These are phyloP conservation scores for Lophius americanus DNA, from an alignment of 2,797 vertebrate species.

Conservation along the genomic window DNA sequence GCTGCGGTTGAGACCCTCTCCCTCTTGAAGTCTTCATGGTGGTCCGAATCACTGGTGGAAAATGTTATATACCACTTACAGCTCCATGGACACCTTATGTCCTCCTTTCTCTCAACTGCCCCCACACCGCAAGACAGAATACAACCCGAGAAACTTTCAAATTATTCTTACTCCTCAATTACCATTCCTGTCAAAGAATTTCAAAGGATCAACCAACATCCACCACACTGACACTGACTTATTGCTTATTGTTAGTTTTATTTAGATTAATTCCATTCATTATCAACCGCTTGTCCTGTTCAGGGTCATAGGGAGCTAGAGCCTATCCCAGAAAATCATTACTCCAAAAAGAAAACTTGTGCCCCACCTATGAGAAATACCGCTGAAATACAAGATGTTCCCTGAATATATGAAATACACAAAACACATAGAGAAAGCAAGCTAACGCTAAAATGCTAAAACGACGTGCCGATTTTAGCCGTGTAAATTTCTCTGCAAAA, in stretches of 20 bases:
- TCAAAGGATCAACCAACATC: neutral
- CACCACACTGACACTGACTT: neutral
- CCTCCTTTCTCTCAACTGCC: conserved; percentile 23
- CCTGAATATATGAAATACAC: too few species aligned
- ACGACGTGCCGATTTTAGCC: too few species aligned
- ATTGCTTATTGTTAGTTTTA: neutral
- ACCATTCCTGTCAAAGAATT: neutral
- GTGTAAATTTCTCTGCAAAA: too few species aligned
- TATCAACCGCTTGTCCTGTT: too few species aligned
- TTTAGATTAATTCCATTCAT: neutral
- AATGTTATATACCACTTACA: conserved; percentile 71
- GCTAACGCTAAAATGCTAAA: too few species aligned
- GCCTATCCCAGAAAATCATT: too few species aligned
- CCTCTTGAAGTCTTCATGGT: conserved; percentile 54
- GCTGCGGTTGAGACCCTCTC: conserved; percentile 63
- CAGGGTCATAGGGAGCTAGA: too few species aligned
- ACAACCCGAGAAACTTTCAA: conserved; percentile 26
- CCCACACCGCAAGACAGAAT: conserved; percentile 5
- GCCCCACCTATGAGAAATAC: too few species aligned
- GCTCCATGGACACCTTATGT: conserved; percentile 71
- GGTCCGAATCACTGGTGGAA: conserved; percentile 56
- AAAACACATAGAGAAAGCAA: too few species aligned
- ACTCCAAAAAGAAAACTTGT: too few species aligned
- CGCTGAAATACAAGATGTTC: too few species aligned
- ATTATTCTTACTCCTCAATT: neutral